These are phyloP conservation scores for Caenorhabditis angaria DNA, from an alignment of 2,888 invertebrate species.

Conservation along the genomic window DNA sequence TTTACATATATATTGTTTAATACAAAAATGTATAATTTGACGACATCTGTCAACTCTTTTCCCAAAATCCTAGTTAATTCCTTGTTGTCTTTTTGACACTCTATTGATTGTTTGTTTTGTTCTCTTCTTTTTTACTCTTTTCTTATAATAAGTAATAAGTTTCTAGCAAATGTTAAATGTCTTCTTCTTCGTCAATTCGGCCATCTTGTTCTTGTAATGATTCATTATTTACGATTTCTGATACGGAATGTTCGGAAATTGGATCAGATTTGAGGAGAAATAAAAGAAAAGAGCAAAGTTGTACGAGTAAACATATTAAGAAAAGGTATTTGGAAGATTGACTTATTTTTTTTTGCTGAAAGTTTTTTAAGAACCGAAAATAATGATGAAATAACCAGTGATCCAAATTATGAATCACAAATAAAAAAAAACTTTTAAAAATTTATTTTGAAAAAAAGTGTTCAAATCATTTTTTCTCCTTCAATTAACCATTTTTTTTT, in stretches of 20 bases:
- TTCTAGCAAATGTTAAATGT: conserved; percentile 15
- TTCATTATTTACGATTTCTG: conserved; percentile 48
- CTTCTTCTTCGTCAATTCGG: conserved; percentile 36
- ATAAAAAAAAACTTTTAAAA: neutral
- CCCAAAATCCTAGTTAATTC: conserved; percentile 8
- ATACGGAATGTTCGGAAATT: conserved; percentile 45
- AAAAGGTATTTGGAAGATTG: conserved; percentile 17
- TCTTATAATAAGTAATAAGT: too few relatives aligned
- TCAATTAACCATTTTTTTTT: conserved; percentile 10
- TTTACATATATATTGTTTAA: neutral
- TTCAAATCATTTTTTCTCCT: neutral
- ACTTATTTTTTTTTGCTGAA: too few relatives aligned
- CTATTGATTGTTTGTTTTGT: conserved; percentile 2
- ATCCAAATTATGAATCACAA: too few relatives aligned
- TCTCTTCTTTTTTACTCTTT: neutral
- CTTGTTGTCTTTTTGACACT: neutral
- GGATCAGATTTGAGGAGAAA: conserved; percentile 21
- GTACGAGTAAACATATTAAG: conserved; percentile 15
- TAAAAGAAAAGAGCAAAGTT: conserved; percentile 16
- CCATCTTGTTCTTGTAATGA: conserved; percentile 50
- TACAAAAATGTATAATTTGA: conserved; percentile 1
- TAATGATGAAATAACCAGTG: too few relatives aligned
- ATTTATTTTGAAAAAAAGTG: neutral
- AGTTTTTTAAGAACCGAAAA: too few relatives aligned
- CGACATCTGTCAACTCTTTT: neutral